These are phyloP conservation scores for Ictalurus furcatus DNA, from an alignment of 2,113 vertebrate species.

Conservation along the genomic window DNA sequence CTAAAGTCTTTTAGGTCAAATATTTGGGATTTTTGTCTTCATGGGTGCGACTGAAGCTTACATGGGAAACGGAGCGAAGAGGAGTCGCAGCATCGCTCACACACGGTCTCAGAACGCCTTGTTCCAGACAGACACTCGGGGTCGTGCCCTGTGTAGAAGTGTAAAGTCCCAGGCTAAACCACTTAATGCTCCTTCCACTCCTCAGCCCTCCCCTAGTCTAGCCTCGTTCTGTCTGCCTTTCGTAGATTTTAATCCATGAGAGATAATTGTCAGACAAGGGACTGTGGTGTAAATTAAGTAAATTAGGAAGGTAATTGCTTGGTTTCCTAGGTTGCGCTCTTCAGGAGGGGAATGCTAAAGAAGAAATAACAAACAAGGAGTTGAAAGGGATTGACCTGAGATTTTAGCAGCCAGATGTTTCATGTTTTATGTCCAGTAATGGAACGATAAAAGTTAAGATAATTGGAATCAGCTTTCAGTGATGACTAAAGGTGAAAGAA, in stretches of 20 bases:
- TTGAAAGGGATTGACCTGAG: neutral
- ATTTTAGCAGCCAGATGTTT: neutral
- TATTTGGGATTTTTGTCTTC: constrained; percentile 40
- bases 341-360: neutral
- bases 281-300: constrained; percentile 7
- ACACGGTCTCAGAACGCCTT: constrained; percentile 19
- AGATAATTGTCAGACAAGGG: neutral
- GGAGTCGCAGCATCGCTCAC: constrained; percentile 12
- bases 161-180: constrained; percentile 43
- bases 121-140: constrained; percentile 45
- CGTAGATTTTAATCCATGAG: constrained; percentile 10
- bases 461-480: constrained; percentile 1
- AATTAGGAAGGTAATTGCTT: constrained; percentile 10
- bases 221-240: constrained; percentile 18
- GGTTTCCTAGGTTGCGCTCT: neutral
- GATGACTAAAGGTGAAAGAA: constrained; percentile 18
- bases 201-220: constrained; percentile 30
- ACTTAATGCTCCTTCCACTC: constrained; percentile 43
- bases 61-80: constrained; percentile 2
- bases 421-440: constrained; percentile 18
- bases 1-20: constrained; percentile 33
- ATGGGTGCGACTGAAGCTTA: constrained; percentile 21
- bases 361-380: neutral
- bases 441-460: neutral
- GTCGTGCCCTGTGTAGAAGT: constrained; percentile 39